Evolutionary conservation across 2,888 invertebrate genomes (phyloP), one percentile per base, ranked within the genome.

Genomic region (Formica aserva): DNA sequence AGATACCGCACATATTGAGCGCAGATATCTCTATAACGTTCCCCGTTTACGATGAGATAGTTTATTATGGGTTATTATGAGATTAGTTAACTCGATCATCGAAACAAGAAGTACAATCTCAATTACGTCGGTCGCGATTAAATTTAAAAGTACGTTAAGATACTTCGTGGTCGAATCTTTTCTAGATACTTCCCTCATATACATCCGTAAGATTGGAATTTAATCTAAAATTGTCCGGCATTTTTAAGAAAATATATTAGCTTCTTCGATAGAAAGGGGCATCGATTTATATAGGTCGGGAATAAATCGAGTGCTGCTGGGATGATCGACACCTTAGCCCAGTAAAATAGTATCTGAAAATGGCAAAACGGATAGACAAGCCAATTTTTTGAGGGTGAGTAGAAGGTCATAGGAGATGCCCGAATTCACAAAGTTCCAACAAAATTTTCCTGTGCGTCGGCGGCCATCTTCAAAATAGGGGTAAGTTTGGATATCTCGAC

Each of bases 261-360:
- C 11, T 35, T 13, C 15, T 35, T 3, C 26, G 18, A 22, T 22
- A 26, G 72, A n/a, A 41, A 62, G n/a, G n/a, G 18, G 3, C 45
- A 63, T 32, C 48, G 48, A 76, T 52, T 65, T 52, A 52, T 13
- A 13, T 13, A 13, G 4, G 6, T 26, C 35, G 4, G n/a, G 6
- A 29, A 55, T 66, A 66, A 66, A 76, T 52, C 66, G 76, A 38
- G 18, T 35, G 35, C 52, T 13, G 52, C 26, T n/a, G 38, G 52
- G 52, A 66, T 35, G 76, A 55, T 52, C 32, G 62, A 67, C 77
- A 69, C n/a, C n/a, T n/a, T n/a, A n/a, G n/a, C n/a, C n/a, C n/a
- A n/a, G n/a, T n/a, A n/a, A n/a, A n/a, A n/a, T n/a, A n/a, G n/a
- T n/a, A n/a, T n/a, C n/a, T n/a, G n/a, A n/a, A n/a, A n/a, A n/a